Evolutionary conservation across 2,888 invertebrate species (phyloP), one percentile per base, ranked within the genome.

Genomic region (Hypolimnas misippus): DNA sequence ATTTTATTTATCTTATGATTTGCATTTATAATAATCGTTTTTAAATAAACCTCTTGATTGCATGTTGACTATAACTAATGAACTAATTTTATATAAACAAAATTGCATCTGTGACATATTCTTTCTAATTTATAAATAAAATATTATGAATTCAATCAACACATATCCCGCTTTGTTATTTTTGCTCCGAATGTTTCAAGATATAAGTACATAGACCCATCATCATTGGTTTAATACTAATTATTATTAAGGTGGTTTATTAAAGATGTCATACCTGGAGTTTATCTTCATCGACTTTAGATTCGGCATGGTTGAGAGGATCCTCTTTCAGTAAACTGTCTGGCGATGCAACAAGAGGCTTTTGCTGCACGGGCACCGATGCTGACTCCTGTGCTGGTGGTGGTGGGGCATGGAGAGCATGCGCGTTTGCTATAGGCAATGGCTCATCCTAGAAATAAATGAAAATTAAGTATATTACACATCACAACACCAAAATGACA

Each of bases 221-320:
- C 6, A 33, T 0, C 8, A 33, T 7, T 7, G 12, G 12, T 12
- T 33, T 33, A 7, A 10, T 0, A 33, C 8, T 33, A 10, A 33
- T 10, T 10, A 7, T 33, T 8, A 7, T 6, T 33, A 10, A 10
- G 12, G 12, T 10, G 2, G 33, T 6, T 33, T 12, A 10, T 33
- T 33, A 33, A 33, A 33, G 10, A n/a, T 21, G n/a, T 46, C 51
- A 57, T 79, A 92, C 92, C 90, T 92, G 92, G 70, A 92, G 74
- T 78, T 86, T 92, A 62, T 92, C 89, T 76, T 92, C 92, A 65
- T 92, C 84, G 40, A 90, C 77, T 72, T 89, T 89, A 17, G 92
- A 87, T 75, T 92, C 92, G 4, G 88, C 89, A 56, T 87, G 90
- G 74, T 81, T 85, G 62, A 92, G 84, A 31, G 84, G 79, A 67